Conservation (phyloP, 2,888 invertebrate genomes). For the Sinelater perroti region DNA sequence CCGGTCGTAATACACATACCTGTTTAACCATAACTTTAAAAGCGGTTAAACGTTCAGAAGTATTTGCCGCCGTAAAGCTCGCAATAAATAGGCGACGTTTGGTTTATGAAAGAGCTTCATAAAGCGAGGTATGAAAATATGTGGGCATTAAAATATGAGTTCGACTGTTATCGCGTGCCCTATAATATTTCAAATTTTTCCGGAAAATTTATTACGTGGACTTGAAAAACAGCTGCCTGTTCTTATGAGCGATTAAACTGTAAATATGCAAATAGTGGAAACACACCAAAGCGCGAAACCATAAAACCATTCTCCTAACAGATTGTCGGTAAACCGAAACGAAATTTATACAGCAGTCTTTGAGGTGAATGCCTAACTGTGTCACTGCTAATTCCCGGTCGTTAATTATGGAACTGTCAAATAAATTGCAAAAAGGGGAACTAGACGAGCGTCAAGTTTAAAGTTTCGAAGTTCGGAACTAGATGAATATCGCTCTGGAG, state of each 20-base stretch:
- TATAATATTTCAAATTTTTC: constrained; percentile 9
- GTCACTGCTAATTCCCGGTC: constrained; percentile 9
- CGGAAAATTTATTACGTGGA: not conserved
- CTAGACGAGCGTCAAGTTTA: too few species aligned
- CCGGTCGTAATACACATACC: constrained; percentile 1
- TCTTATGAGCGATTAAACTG: not conserved
- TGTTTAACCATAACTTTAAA: constrained; percentile 5
- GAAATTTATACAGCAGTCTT: constrained; percentile 16
- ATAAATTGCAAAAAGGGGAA: constrained; percentile 7
- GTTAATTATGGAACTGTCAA: constrained; percentile 11
- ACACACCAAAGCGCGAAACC: not conserved
- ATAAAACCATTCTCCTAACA: not conserved
- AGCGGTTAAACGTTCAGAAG: not conserved
- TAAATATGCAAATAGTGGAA: not conserved
- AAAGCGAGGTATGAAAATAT: constrained; percentile 12
- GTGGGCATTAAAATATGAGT: constrained; percentile 15
- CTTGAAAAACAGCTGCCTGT: not conserved
- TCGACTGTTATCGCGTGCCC: constrained; percentile 1
- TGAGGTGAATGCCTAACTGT: constrained; percentile 8
- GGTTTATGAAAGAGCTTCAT: constrained; percentile 10
- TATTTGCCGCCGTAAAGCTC: constrained; percentile 7
- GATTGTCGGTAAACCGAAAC: not conserved
- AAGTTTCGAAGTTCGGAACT: too few species aligned
- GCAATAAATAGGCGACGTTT: constrained; percentile 11
- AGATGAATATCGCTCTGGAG: not conserved